These are phyloP conservation scores for Ptyas mucosa DNA, from an alignment of 2,113 vertebrate species.

Conservation along the genomic window DNA sequence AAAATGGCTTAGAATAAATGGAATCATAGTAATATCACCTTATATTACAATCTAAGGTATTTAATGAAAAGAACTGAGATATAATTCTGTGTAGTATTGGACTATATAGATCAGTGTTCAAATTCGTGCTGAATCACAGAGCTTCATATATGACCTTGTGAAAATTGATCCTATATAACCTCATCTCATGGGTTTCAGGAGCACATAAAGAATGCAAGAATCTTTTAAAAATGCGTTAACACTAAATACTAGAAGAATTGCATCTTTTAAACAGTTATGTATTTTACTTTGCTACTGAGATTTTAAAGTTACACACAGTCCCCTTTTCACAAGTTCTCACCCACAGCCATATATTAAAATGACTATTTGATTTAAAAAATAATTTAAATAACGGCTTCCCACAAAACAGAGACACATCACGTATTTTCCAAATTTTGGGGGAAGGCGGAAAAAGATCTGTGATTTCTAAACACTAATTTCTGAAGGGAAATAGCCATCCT, in stretches of 20 bases:
- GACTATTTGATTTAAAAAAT: not conserved
- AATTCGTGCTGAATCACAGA: not conserved
- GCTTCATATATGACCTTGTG: not conserved
- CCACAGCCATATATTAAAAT: not conserved
- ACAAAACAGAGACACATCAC: not conserved
- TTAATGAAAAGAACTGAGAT: not conserved
- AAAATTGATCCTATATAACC: not conserved
- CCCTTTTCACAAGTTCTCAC: not conserved
- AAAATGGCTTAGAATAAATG: not conserved
- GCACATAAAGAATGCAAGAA: not conserved
- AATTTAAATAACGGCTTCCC: not conserved
- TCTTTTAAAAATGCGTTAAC: not conserved
- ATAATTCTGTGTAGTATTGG: not conserved
- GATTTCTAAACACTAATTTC: not conserved
- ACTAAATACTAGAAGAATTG: not conserved
- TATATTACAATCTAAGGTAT: not conserved
- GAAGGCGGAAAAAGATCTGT: not conserved
- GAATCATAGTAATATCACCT: not conserved
- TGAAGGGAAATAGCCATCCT: not conserved
- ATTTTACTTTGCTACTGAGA: not conserved
- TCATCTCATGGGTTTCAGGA: not conserved
- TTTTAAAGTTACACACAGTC: not conserved
- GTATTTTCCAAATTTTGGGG: not conserved
- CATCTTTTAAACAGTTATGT: not conserved
- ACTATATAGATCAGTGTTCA: not conserved